Evolutionary conservation across 1,140 invertebrate genomes (phyloP).

Genomic region (Vanessa atalanta): DNA sequence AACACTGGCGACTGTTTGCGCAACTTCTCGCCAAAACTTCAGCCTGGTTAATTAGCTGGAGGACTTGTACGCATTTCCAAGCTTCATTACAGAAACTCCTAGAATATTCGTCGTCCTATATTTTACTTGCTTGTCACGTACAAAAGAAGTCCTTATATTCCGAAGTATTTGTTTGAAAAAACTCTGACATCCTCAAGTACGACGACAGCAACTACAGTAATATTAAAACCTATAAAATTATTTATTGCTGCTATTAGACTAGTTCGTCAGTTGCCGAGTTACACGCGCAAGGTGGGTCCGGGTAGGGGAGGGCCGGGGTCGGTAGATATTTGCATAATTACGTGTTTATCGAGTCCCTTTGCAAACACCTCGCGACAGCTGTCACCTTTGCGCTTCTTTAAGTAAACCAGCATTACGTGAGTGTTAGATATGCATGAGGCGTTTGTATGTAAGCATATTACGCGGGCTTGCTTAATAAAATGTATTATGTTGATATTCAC

Average conservation of each 20-base stretch:
- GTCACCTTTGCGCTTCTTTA: conserved; percentile 5
- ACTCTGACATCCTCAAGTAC: not conserved
- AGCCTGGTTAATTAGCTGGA: not conserved
- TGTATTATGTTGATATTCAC: no score
- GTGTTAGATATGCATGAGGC: conserved; percentile 20
- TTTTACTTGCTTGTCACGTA: not conserved
- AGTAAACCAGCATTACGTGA: not conserved
- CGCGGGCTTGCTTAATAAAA: not conserved
- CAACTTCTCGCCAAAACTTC: not conserved
- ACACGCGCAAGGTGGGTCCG: not conserved
- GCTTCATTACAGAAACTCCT: not conserved
- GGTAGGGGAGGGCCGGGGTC: not conserved
- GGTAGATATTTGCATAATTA: conserved; percentile 13
- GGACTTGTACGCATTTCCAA: not conserved
- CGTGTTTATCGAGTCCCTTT: conserved; percentile 11
- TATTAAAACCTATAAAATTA: not conserved
- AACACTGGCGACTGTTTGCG: not conserved
- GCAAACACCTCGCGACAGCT: conserved; percentile 5
- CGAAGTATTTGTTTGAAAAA: not conserved
- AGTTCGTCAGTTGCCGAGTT: not conserved
- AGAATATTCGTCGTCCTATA: not conserved
- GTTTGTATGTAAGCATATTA: conserved; percentile 15
- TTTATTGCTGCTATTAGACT: not conserved
- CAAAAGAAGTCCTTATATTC: not conserved
- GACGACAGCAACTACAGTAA: no score